phyloP scores from a whole-genome alignment of 2,113 vertebrate species.

The Lathamus discolor region DNA sequence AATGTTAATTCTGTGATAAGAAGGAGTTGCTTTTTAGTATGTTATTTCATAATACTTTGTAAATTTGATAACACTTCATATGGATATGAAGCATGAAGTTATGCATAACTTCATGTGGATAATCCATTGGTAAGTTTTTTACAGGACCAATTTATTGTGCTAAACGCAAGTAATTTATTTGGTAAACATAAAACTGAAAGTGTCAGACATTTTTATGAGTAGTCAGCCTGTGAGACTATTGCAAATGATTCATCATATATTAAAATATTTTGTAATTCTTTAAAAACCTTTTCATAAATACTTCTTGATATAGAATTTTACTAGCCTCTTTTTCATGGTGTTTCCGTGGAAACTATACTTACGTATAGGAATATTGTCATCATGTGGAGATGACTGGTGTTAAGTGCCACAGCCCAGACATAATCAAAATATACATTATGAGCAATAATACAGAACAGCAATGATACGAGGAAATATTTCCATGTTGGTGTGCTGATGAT shows the following conservation, averaged over 20 bases:
- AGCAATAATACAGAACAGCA: slow-evolving; percentile 26
- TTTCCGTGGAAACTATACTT: slow-evolving; percentile 5
- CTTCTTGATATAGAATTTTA: background rate
- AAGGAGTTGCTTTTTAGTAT: background rate
- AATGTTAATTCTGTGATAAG: background rate
- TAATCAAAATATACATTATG: slow-evolving; percentile 4
- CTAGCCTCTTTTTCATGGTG: background rate
- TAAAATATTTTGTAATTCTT: background rate
- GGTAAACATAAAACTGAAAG: background rate
- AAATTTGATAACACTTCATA: background rate
- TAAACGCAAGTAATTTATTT: background rate
- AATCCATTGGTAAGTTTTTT: background rate
- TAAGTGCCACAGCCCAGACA: slow-evolving; percentile 7
- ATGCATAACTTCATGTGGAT: background rate
- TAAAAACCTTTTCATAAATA: background rate
- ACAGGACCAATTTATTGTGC: background rate
- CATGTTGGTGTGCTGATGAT: background rate
- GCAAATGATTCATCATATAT: background rate
- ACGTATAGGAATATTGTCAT: slow-evolving; percentile 4
- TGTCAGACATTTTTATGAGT: background rate
- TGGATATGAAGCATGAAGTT: background rate
- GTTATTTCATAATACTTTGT: background rate
- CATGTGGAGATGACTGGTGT: background rate
- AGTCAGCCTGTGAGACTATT: background rate
- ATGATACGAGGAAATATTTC: slow-evolving; percentile 28